A percentile compares a stretch with the other conserved stretches of the same genome.
Conservation (phyloP, 2,113 vertebrate genomes). For the Rhea americana region DNA sequence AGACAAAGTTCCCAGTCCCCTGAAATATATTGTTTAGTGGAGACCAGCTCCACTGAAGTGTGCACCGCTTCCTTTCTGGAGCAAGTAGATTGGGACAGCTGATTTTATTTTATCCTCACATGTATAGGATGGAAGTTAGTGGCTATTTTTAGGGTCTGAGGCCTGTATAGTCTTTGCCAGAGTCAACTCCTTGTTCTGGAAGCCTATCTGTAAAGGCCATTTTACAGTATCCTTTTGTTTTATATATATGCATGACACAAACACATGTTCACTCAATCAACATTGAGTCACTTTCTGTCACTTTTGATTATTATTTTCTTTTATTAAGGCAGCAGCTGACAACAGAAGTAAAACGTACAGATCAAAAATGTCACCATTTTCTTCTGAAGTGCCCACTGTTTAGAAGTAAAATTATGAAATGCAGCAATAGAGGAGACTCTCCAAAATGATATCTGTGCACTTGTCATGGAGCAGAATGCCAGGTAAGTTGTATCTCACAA, state of each 20-base stretch:
- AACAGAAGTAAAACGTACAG: background rate
- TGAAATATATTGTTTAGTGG: constrained; percentile 72
- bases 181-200: constrained; percentile 75
- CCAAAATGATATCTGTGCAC: background rate
- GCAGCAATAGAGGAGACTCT: background rate
- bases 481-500: background rate
- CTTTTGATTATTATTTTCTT: background rate
- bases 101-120: constrained; percentile 86
- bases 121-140: constrained; percentile 67
- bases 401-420: background rate
- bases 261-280: constrained; percentile 56
- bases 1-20: constrained; percentile 79
- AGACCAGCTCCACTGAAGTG: constrained; percentile 85
- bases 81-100: constrained; percentile 76
- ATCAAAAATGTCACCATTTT: background rate
- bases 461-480: background rate
- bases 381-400: background rate
- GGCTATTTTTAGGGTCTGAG: constrained; percentile 85
- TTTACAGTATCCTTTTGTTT: constrained; percentile 22
- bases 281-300: background rate
- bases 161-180: constrained; percentile 69
- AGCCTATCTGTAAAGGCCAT: constrained; percentile 70
- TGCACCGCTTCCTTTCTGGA: constrained; percentile 74
- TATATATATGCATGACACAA: background rate
- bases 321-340: background rate